Evolutionary conservation across 2,888 invertebrate genomes (phyloP).

Genomic region (Brachycybe producta): DNA sequence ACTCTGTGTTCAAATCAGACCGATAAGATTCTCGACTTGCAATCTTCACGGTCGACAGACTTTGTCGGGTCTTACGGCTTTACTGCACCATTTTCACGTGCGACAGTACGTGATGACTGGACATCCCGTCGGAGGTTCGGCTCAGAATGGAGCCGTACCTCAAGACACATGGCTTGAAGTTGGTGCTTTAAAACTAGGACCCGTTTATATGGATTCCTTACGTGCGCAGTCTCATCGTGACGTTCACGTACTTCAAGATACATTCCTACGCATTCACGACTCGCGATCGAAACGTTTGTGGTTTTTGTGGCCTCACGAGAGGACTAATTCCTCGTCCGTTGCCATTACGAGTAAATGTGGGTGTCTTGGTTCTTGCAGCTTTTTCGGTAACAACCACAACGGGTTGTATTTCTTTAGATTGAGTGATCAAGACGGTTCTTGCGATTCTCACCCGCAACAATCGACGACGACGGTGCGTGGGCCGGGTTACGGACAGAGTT

Average conservation of each 20-base stretch:
- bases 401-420: conserved; percentile 72
- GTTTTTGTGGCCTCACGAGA: conserved; percentile 79
- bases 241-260: conserved; percentile 29
- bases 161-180: conserved; percentile 67
- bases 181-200: conserved; percentile 77
- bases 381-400: conserved; percentile 86
- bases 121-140: conserved; percentile 19
- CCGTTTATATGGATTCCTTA: conserved; percentile 73
- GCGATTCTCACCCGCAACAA: conserved; percentile 38
- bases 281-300: conserved; percentile 71
- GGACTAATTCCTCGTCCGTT: conserved; percentile 32
- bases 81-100: conserved; percentile 59
- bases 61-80: conserved; percentile 72
- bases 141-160: conserved; percentile 16
- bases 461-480: conserved; percentile 37
- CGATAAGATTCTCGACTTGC: conserved; percentile 75
- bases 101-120: conserved; percentile 50
- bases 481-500: conserved; percentile 86
- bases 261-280: conserved; percentile 47
- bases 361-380: conserved; percentile 86
- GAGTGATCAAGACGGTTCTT: conserved; percentile 67
- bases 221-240: conserved; percentile 43
- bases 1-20: conserved; percentile 53
- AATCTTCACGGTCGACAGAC: conserved; percentile 90
- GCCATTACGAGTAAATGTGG: conserved; percentile 55